Evolutionary conservation across 2,888 invertebrate species (phyloP).

Genomic region (Eueremaeus valkanovi): DNA sequence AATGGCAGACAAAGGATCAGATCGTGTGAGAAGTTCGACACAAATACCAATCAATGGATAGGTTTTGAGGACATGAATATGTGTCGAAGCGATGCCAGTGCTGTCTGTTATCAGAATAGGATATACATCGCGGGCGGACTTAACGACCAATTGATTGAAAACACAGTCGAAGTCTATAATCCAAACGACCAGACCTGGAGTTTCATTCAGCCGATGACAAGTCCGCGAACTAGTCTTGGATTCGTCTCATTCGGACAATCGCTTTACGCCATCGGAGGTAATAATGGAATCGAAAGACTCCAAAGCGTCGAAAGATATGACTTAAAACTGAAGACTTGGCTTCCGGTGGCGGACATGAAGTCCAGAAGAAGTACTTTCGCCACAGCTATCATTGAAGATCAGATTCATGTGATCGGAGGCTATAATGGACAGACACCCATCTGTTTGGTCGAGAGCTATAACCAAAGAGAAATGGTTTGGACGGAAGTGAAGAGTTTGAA

Average conservation of each 20-base stretch:
- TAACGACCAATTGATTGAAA: constrained; percentile 70
- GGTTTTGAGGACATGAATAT: constrained; percentile 56
- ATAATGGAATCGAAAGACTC: constrained; percentile 64
- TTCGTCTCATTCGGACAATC: constrained; percentile 64
- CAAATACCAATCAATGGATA: constrained; percentile 53
- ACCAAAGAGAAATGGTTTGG: constrained; percentile 64
- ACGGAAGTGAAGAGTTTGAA: constrained; percentile 68
- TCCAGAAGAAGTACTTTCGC: constrained; percentile 75
- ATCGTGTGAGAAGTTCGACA: constrained; percentile 52
- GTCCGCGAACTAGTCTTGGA: constrained; percentile 71
- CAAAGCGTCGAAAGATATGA: constrained; percentile 49
- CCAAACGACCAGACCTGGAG: constrained; percentile 68
- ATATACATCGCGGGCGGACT: constrained; percentile 76
- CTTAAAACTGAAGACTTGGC: constrained; percentile 58
- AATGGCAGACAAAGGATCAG: constrained; percentile 53
- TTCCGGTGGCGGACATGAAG: constrained; percentile 66
- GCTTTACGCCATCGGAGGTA: constrained; percentile 74
- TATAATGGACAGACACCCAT: constrained; percentile 71
- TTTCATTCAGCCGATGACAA: constrained; percentile 60
- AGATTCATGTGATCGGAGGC: constrained; percentile 76
- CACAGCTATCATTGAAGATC: constrained; percentile 64
- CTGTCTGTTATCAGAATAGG: constrained; percentile 60
- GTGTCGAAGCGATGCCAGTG: constrained; percentile 72
- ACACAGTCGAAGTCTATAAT: constrained; percentile 70
- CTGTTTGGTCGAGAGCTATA: constrained; percentile 72